These are phyloP conservation scores for Pheosia gnoma DNA, from an alignment of 2,888 invertebrate species.

Conservation along the genomic window DNA sequence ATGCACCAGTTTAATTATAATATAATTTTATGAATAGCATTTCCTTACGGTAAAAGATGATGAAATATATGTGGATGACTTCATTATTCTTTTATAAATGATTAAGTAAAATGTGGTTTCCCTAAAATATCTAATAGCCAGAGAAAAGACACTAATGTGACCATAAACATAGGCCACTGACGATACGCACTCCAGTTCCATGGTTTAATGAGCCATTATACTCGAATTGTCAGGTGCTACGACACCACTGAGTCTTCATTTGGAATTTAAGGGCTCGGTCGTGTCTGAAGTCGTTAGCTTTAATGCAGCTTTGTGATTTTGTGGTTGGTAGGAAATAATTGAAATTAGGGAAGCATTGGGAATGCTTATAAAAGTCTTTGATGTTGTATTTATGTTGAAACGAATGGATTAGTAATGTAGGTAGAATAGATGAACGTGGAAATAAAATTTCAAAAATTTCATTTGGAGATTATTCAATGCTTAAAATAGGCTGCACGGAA, in stretches of 20 bases:
- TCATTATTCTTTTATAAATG: not conserved
- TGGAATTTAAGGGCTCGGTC: slow-evolving; percentile 35
- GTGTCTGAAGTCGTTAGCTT: slow-evolving; percentile 1
- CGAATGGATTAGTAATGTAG: too few relatives aligned
- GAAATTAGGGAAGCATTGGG: not conserved
- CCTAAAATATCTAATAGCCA: slow-evolving; percentile 31
- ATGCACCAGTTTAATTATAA: too few relatives aligned
- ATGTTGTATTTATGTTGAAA: not conserved
- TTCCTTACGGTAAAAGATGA: not conserved
- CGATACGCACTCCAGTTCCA: slow-evolving; percentile 59
- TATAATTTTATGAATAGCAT: too few relatives aligned
- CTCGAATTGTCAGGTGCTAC: slow-evolving; percentile 61
- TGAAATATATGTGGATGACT: not conserved
- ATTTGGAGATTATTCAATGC: too few relatives aligned
- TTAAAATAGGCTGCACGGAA: too few relatives aligned
- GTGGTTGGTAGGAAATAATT: not conserved
- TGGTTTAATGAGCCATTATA: slow-evolving; percentile 70
- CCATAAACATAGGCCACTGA: slow-evolving; percentile 43
- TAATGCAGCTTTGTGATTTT: slow-evolving; percentile 6
- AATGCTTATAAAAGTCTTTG: not conserved
- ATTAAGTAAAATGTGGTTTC: slow-evolving; percentile 17
- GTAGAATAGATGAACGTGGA: too few relatives aligned
- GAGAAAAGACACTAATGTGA: slow-evolving; percentile 36
- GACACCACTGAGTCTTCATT: slow-evolving; percentile 48
- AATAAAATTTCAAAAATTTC: too few relatives aligned